These are phyloP conservation scores for Chelonus insularis DNA, from an alignment of 1,140 invertebrate species.

Conservation along the genomic window DNA sequence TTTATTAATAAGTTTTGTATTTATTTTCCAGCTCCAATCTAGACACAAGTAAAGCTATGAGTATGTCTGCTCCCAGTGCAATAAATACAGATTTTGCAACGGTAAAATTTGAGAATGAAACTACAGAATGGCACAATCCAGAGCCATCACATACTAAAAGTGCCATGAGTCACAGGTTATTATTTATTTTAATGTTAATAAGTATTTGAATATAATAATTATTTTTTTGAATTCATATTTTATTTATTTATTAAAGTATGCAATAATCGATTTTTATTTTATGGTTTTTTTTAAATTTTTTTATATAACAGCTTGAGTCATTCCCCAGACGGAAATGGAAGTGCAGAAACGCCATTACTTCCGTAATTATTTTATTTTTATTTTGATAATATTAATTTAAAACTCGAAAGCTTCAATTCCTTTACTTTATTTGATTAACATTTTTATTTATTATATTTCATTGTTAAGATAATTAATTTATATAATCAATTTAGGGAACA, in stretches of 20 bases:
- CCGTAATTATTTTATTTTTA: too few relatives aligned
- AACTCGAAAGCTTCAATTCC: too few relatives aligned
- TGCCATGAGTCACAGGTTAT: conserved; percentile 53
- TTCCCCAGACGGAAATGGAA: too few relatives aligned
- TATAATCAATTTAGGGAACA: conserved; percentile 42
- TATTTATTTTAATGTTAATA: background rate
- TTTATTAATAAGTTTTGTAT: background rate
- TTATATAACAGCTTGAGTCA: too few relatives aligned
- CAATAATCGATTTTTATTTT: too few relatives aligned
- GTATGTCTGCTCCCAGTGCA: conserved; percentile 81
- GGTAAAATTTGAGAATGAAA: conserved; percentile 68
- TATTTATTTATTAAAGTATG: too few relatives aligned
- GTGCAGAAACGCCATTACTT: too few relatives aligned
- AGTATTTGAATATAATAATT: background rate
- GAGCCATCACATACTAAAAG: conserved; percentile 48
- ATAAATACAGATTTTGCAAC: conserved; percentile 78
- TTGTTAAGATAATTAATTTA: conserved; percentile 7
- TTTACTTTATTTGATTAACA: too few relatives aligned
- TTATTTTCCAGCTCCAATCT: conserved; percentile 59
- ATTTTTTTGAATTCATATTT: conserved; percentile 1
- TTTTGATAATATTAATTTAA: too few relatives aligned
- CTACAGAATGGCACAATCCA: conserved; percentile 48
- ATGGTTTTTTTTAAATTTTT: too few relatives aligned
- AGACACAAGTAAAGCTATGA: conserved; percentile 72
- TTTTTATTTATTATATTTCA: conserved; percentile 7